A percentile compares a stretch with the other conserved stretches of the same genome.
Conservation (phyloP, 1,140 invertebrate genomes). For the Bradysia coprophila region DNA sequence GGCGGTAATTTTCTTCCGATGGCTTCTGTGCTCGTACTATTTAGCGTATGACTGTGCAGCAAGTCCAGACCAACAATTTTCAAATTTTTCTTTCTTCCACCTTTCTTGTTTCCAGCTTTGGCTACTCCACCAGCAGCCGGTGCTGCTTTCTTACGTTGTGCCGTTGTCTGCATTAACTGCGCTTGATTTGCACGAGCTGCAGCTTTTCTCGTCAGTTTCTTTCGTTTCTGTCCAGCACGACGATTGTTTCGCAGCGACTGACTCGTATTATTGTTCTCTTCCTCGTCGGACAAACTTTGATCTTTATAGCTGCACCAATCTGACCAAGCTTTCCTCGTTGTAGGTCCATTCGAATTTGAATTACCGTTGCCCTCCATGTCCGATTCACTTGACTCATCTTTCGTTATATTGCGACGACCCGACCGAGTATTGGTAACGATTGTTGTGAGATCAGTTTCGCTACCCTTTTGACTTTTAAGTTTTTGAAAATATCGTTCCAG, state of each 20-base stretch:
- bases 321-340: slow-evolving; percentile 53
- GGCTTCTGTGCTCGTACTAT: slow-evolving; percentile 48
- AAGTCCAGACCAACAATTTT: slow-evolving; percentile 69
- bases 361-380: slow-evolving; percentile 27
- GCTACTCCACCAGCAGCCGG: slow-evolving; percentile 8
- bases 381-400: slow-evolving; percentile 19
- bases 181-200: slow-evolving; percentile 6
- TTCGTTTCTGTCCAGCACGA: slow-evolving; percentile 14
- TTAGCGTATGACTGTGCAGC: slow-evolving; percentile 73
- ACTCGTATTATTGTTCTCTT: slow-evolving; percentile 25
- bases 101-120: slow-evolving; percentile 11
- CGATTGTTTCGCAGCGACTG: slow-evolving; percentile 11
- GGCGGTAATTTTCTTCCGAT: slow-evolving; percentile 51
- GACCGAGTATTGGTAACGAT: slow-evolving; percentile 20
- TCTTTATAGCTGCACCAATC: slow-evolving; percentile 43
- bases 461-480: slow-evolving; percentile 71
- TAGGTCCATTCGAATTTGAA: slow-evolving; percentile 48
- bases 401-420: slow-evolving; percentile 25
- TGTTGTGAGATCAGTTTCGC: slow-evolving; percentile 23
- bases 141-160: slow-evolving; percentile 2
- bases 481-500: slow-evolving; percentile 90
- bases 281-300: slow-evolving; percentile 33
- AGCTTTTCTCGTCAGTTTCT: slow-evolving; percentile 20
- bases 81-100: slow-evolving; percentile 13
- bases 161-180: slow-evolving; percentile 5